Base-by-base conservation (phyloP, 2,797 vertebrate species). In the Myotis vivesi region DNA sequence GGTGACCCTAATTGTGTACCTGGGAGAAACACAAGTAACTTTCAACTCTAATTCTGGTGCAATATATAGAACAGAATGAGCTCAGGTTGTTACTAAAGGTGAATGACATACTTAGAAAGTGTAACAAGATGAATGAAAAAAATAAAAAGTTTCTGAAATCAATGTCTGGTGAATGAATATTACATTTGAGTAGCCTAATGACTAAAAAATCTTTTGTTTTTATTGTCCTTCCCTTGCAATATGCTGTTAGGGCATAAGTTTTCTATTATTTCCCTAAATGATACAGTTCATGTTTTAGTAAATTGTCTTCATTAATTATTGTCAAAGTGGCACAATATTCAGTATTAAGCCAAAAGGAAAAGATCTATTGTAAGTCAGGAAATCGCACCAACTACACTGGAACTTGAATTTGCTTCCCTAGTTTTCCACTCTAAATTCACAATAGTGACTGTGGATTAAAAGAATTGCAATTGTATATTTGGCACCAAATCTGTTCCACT, bases 61-160 rank as follows among this genome's bases (percentile, higher is more conserved):
- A 92, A 95, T 96, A 95, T 90, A 96, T 71, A 96, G 93, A 92
- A 90, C 89, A 87, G 41, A 96, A 95, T 66, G 53, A 96, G 79
- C 80, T 89, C 84, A 55, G 44, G 77, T 88, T 88, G 89, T 83
- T 92, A 71, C 28, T 87, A 94, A 94, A 87, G 71, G 77, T 86
- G 73, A 95, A 62, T 88, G 93, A 94, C 94, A 94, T 55, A 95
- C 94, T 93, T 92, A 92, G 16, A 57, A 91, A 94, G 49, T 46
- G 0, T 76, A 94, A 92, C 86, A 68, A 92, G 79, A 71, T 55
- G 51, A 94, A 86, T 75, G 30, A 12, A 11, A 44, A 44, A 28
- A 66, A 33, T n/a, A 83, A 66, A 62, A 81, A 80, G 33, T 23
- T 91, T 53, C 68, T 73, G 62, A 86, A 95, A 73, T 82, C 28